Evolutionary conservation across 2,797 vertebrate species (phyloP).

Genomic region (Acropternis orthonyx): DNA sequence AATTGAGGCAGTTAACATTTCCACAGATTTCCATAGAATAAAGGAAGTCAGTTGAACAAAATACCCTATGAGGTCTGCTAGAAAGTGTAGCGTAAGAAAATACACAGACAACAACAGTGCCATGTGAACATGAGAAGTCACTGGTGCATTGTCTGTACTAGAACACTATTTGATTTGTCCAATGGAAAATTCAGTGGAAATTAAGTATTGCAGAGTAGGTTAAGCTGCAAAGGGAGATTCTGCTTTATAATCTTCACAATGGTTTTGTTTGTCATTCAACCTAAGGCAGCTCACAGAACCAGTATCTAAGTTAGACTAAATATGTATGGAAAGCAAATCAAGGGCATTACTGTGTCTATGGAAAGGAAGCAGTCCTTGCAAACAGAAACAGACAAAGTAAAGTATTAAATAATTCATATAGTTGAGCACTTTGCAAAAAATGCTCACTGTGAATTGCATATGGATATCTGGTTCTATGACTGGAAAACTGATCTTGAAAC

Average conservation of each 20-base stretch:
- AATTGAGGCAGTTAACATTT: background rate
- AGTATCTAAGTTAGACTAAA: background rate
- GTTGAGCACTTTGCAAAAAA: slow-evolving; percentile 37
- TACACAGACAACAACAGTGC: background rate
- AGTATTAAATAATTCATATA: slow-evolving; percentile 73
- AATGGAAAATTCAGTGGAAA: background rate
- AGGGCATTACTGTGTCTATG: slow-evolving; percentile 39
- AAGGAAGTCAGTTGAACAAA: background rate
- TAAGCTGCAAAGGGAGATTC: background rate
- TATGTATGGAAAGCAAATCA: slow-evolving; percentile 48
- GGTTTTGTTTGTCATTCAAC: background rate
- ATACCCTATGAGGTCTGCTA: background rate
- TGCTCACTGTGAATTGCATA: slow-evolving; percentile 20
- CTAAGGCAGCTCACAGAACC: background rate
- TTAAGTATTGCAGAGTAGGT: background rate
- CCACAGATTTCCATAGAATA: background rate
- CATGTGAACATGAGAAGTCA: background rate
- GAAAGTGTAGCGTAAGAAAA: background rate
- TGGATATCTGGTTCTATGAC: slow-evolving; percentile 37
- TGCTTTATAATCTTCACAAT: background rate
- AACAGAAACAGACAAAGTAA: slow-evolving; percentile 50
- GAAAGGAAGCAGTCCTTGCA: slow-evolving; percentile 15
- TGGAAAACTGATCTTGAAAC: slow-evolving; percentile 43
- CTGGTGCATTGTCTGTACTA: background rate
- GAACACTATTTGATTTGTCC: background rate